Conservation (phyloP, 2,888 invertebrate species). For the Frankliniella intonsa region DNA sequence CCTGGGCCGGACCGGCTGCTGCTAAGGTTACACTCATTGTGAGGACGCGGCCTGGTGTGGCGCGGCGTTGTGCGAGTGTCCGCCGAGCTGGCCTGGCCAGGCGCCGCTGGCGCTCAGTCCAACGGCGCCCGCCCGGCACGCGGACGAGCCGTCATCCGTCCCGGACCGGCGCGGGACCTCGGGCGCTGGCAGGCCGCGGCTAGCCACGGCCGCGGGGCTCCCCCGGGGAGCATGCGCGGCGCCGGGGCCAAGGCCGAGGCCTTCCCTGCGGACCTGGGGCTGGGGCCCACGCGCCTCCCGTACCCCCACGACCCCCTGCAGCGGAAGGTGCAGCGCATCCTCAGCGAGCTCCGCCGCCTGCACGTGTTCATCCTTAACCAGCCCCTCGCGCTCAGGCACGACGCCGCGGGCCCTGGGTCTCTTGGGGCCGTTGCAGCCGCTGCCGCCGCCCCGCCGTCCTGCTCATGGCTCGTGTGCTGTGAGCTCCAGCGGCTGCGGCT, state of each 20-base stretch:
- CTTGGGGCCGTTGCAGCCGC: not conserved
- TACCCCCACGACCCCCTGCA: not conserved
- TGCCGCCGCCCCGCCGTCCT: not conserved
- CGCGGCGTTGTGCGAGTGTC: no score
- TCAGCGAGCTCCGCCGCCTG: conserved; percentile 36
- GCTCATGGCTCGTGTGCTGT: conserved; percentile 30
- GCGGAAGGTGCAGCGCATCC: conserved; percentile 32
- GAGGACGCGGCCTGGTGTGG: not conserved
- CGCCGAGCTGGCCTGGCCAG: no score
- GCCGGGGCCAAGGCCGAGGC: not conserved
- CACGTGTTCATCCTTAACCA: conserved; percentile 38
- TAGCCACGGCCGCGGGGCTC: not conserved
- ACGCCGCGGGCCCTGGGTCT: not conserved
- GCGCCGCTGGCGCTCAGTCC: not conserved
- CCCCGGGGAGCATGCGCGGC: not conserved
- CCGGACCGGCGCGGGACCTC: not conserved
- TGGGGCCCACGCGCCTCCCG: not conserved
- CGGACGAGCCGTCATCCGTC: not conserved
- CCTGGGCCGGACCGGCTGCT: not conserved
- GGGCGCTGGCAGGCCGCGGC: no score
- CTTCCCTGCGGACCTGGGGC: not conserved
- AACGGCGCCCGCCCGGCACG: no score
- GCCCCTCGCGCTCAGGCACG: conserved; percentile 36
- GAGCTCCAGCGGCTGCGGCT: conserved; percentile 33
- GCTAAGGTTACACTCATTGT: not conserved